Conservation (phyloP, 2,113 vertebrate genomes). For the Hiodon tergisus region DNA sequence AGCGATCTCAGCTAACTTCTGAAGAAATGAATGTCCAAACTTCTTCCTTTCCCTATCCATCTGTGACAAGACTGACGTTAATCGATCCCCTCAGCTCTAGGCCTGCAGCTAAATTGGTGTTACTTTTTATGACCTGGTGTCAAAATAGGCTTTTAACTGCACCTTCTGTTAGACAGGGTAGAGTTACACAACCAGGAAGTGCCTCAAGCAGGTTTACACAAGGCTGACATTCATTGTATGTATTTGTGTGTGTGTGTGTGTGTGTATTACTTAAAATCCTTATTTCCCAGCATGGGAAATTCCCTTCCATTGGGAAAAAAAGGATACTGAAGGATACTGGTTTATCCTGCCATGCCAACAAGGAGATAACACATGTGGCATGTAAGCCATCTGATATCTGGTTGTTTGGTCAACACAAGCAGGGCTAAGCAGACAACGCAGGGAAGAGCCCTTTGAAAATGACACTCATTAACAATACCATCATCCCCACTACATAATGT, state of each 20-base stretch:
- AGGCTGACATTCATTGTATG: conserved; percentile 16
- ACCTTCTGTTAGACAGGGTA: conserved; percentile 38
- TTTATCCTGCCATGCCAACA: too few species aligned
- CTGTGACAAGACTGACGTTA: conserved; percentile 2
- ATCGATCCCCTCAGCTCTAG: not conserved
- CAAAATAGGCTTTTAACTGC: conserved; percentile 47
- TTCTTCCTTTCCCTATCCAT: not conserved
- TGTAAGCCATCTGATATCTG: too few species aligned
- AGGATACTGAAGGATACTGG: too few species aligned
- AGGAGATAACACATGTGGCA: too few species aligned
- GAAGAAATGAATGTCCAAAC: not conserved
- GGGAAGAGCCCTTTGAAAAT: too few species aligned
- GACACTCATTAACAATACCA: too few species aligned
- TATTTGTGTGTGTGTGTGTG: too few species aligned
- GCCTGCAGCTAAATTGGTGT: conserved; percentile 13
- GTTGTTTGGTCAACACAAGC: too few species aligned
- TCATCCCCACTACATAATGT: too few species aligned
- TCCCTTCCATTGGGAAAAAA: not conserved
- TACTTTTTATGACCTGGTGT: conserved; percentile 34
- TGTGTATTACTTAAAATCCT: not conserved
- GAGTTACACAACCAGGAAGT: conserved; percentile 46
- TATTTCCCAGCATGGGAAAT: not conserved
- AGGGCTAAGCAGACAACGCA: too few species aligned
- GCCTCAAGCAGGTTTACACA: conserved; percentile 39
- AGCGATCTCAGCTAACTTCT: too few species aligned